Evolutionary conservation across 2,888 invertebrate genomes (phyloP).

Genomic region (Eilema depressum): DNA sequence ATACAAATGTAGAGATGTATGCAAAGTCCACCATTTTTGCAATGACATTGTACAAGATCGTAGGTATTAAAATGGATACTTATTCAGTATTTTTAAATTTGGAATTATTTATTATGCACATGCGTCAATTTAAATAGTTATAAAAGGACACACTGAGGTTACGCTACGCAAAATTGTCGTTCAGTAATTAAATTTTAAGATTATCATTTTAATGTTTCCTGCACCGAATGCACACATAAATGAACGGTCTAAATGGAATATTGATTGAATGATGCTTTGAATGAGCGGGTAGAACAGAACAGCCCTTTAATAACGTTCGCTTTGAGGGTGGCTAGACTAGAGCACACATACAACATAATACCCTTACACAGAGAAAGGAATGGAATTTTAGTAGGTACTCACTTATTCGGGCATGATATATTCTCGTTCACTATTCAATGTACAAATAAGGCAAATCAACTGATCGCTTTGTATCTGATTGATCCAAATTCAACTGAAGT

Average conservation of each 20-base stretch:
- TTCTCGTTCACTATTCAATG: neutral
- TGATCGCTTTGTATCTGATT: neutral
- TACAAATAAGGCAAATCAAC: conserved; percentile 4
- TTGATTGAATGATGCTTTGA: conserved; percentile 39
- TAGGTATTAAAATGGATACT: neutral
- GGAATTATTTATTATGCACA: neutral
- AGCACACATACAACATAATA: conserved; percentile 1
- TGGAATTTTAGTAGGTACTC: neutral
- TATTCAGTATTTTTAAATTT: neutral
- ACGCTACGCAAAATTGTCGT: neutral
- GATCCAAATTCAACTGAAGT: neutral
- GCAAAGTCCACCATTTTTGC: neutral
- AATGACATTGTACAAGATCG: neutral
- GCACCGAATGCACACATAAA: conserved; percentile 19
- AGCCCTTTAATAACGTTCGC: conserved; percentile 28
- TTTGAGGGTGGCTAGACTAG: conserved; percentile 14
- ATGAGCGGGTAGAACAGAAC: conserved; percentile 29
- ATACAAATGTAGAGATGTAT: conserved; percentile 4
- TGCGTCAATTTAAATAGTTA: neutral
- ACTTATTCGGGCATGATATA: neutral
- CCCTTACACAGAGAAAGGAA: neutral
- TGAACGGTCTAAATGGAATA: conserved; percentile 25
- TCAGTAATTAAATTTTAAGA: neutral
- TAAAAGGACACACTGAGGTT: neutral
- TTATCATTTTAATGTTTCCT: conserved; percentile 14